phyloP scores from a whole-genome alignment of 1,140 invertebrate species.

The Musca domestica region DNA sequence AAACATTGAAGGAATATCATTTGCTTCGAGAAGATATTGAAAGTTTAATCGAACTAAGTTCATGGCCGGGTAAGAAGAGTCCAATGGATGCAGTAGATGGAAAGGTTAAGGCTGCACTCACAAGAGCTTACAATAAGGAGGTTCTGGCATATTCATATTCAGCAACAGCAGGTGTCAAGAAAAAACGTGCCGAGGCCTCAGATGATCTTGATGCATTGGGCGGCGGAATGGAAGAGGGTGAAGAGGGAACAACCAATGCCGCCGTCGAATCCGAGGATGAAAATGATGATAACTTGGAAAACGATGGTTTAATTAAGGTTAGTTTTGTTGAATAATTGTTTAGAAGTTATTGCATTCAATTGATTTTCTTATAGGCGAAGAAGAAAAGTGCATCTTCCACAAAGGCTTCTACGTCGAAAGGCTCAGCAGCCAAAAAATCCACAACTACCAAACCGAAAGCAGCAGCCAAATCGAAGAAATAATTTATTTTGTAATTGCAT shows the following conservation, averaged over 20 bases:
- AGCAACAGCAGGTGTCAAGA: constrained; percentile 59
- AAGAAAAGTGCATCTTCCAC: constrained; percentile 36
- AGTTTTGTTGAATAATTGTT: not conserved
- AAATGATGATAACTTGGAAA: constrained; percentile 64
- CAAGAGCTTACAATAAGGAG: constrained; percentile 87
- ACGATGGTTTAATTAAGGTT: constrained; percentile 78
- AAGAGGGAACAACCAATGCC: constrained; percentile 43
- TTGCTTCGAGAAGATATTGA: constrained; percentile 89
- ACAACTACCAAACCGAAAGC: constrained; percentile 33
- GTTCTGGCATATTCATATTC: constrained; percentile 69
- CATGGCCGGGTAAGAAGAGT: constrained; percentile 80
- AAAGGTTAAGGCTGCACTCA: constrained; percentile 92
- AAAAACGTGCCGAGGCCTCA: constrained; percentile 56
- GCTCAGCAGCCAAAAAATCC: constrained; percentile 24
- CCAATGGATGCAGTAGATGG: constrained; percentile 73
- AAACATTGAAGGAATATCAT: constrained; percentile 78
- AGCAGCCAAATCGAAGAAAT: constrained; percentile 33
- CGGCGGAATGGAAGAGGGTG: constrained; percentile 53
- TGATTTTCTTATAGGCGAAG: constrained; percentile 31
- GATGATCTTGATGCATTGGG: constrained; percentile 48
- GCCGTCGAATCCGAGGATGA: constrained; percentile 47
- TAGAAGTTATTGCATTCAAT: not conserved
- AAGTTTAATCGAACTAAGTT: constrained; percentile 76
- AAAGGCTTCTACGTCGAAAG: constrained; percentile 32
- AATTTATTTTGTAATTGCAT: constrained; percentile 13